Conservation (phyloP, 2,113 vertebrate species). For the Lepus europaeus region DNA sequence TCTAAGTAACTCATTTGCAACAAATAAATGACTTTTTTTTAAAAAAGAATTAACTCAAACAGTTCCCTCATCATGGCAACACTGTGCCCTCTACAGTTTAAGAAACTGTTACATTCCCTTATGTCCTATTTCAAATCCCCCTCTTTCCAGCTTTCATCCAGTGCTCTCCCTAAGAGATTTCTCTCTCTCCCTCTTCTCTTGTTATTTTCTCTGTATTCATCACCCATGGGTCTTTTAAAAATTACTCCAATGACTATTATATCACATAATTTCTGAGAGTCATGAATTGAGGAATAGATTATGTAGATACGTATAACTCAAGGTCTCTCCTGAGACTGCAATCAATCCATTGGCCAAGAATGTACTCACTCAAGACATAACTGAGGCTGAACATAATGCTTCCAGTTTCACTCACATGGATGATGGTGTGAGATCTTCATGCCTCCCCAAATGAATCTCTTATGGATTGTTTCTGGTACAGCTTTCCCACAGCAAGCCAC, state of each 20-base stretch:
- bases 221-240: neutral
- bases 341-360: neutral
- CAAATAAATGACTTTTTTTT: too few species aligned
- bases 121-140: neutral
- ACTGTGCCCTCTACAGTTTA: too few species aligned
- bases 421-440: neutral
- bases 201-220: neutral
- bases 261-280: neutral
- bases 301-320: neutral
- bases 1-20: neutral
- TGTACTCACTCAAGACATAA: neutral
- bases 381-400: neutral
- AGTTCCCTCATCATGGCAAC: neutral
- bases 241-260: neutral
- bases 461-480: neutral
- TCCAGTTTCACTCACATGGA: neutral
- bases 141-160: neutral
- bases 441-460: neutral
- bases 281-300: neutral
- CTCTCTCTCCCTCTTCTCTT: neutral
- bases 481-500: neutral
- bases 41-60: neutral
- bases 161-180: neutral
- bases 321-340: neutral
- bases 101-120: accelerated